Evolutionary conservation across 53 echinoderm and acorn worm genomes (phyloP).

Genomic region (Hippasteria phrygiana): DNA sequence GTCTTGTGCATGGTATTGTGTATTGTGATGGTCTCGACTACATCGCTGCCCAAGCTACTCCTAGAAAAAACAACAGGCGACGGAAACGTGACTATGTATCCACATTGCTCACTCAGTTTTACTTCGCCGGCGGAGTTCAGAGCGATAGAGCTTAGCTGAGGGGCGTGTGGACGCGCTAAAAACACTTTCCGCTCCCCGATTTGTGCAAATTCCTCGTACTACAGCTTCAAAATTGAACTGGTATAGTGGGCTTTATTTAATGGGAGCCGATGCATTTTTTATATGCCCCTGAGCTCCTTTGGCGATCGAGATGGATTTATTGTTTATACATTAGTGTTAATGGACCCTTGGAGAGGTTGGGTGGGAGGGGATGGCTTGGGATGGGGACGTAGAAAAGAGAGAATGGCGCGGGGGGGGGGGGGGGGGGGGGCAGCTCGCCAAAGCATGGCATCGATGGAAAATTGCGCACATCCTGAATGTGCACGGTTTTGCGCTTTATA

Average conservation of each 20-base stretch:
- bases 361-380: neutral
- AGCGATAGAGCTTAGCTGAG: neutral
- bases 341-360: slow-evolving; percentile 6
- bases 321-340: slow-evolving; percentile 59
- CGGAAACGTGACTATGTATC: slow-evolving; percentile 38
- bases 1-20: no score
- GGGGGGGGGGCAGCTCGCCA: neutral
- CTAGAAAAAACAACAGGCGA: slow-evolving; percentile 8
- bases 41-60: neutral
- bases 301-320: neutral
- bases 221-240: neutral
- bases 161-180: slow-evolving; percentile 54
- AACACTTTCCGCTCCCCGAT: slow-evolving; percentile 43
- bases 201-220: neutral
- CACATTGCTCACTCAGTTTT: slow-evolving; percentile 16
- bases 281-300: neutral
- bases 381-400: no score
- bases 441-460: neutral
- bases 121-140: neutral
- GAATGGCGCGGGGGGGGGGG: neutral
- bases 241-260: neutral
- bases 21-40: no score
- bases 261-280: slow-evolving; percentile 9
- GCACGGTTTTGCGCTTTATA: neutral
- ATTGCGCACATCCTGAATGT: neutral